Evolutionary conservation across 2,888 invertebrate species (phyloP).

Genomic region (Ophion ventricosus): DNA sequence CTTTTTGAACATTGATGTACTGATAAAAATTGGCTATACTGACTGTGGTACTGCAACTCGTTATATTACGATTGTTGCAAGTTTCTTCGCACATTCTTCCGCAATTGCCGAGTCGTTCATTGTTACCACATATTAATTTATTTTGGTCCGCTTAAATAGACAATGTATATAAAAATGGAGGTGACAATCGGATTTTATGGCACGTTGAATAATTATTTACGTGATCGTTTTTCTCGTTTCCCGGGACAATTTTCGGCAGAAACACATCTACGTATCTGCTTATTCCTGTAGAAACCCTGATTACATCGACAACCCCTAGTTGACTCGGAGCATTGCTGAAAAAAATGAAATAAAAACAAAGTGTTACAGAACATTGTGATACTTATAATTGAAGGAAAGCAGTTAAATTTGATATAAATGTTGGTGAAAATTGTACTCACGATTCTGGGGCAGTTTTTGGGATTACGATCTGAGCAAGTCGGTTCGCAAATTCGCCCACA

Average conservation of each 20-base stretch:
- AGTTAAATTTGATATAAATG: not conserved
- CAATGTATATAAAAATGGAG: not conserved
- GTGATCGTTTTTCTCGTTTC: not conserved
- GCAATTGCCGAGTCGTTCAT: constrained; percentile 40
- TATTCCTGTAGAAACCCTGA: constrained; percentile 21
- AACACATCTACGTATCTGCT: constrained; percentile 20
- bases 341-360: not conserved
- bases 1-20: not conserved
- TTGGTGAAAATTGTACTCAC: not conserved
- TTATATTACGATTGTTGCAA: constrained; percentile 19
- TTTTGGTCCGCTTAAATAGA: not conserved
- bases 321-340: constrained; percentile 20
- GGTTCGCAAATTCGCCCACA: not conserved
- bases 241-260: not conserved
- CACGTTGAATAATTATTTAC: not conserved
- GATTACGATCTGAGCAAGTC: not conserved
- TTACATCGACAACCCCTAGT: constrained; percentile 43
- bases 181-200: not conserved
- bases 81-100: constrained; percentile 46
- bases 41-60: constrained; percentile 30
- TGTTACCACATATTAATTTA: constrained; percentile 17
- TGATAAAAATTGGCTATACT: constrained; percentile 15
- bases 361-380: not conserved
- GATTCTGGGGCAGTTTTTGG: not conserved
- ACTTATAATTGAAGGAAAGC: not conserved